These are phyloP conservation scores for Halocynthia roretzi DNA, from an alignment of 23 tunicate genomes.

Conservation along the genomic window DNA sequence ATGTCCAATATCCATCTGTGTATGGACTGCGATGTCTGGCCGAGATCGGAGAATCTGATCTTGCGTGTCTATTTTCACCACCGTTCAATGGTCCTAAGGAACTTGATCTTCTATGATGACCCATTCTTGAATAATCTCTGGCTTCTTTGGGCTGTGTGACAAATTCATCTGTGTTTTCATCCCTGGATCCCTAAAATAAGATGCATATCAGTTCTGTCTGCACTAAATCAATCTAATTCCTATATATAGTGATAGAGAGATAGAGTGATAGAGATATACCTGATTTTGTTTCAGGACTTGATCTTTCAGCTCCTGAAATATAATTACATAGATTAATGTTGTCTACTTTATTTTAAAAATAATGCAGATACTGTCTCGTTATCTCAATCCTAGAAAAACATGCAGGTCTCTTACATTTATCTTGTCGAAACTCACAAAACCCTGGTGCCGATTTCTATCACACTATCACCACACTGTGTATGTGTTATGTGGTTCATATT, in stretches of 20 bases:
- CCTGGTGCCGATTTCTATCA: neutral
- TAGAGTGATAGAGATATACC: too few relatives aligned
- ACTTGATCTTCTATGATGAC: neutral
- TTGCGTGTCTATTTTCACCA: too few relatives aligned
- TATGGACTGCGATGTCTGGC: too few relatives aligned
- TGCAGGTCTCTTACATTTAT: neutral
- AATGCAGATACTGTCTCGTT: too few relatives aligned
- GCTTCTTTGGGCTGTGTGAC: neutral
- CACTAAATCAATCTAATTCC: too few relatives aligned
- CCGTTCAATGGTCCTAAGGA: too few relatives aligned
- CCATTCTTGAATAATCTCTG: neutral
- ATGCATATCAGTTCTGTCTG: too few relatives aligned
- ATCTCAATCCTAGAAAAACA: neutral
- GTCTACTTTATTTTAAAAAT: neutral
- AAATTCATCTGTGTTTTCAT: too few relatives aligned
- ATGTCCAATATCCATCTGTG: constrained; percentile 14
- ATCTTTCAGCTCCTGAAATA: constrained; percentile 49
- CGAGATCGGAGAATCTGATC: too few relatives aligned
- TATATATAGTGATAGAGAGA: too few relatives aligned
- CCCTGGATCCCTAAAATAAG: too few relatives aligned
- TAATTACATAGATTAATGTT: neutral
- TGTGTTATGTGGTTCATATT: too few relatives aligned
- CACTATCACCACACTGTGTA: constrained; percentile 22
- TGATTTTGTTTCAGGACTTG: constrained; percentile 20
- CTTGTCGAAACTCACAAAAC: neutral